Evolutionary conservation across 2,113 vertebrate species (phyloP), one percentile per base, ranked within the genome.

Genomic region (Colinus virginianus): DNA sequence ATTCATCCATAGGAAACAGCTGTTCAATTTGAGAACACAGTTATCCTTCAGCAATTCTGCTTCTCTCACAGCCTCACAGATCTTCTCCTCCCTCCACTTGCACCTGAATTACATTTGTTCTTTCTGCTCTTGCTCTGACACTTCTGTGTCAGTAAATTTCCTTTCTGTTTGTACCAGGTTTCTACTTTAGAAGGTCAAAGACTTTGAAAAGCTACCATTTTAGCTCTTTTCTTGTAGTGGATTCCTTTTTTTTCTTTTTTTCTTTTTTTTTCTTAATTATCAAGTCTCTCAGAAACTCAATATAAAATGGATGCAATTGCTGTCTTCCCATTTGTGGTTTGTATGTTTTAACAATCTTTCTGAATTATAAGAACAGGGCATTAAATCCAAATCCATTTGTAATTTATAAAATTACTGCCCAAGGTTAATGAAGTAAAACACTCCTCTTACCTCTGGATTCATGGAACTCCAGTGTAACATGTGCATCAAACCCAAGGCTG

Each of bases 401-500:
- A 95, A 93, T 87, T 78, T 64, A 78, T 55, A 83, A 92, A 87
- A 82, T 70, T 91, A 70, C 42, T 68, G 45, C 20, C 82, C 43
- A n/a, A 64, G 45, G 26, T 42, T 88, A 81, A 66, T 40, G 49
- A 85, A 90, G 88, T 30, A 63, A 67, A 94, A 87, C 42, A 3
- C 32, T 80, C 48, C 13, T 81, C 88, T 97, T 96, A 98, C 98
- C 98, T 98, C 98, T 96, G 86, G 98, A 98, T 96, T 98, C 98
- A 56, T 98, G 98, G 93, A 98, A 98, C 83, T 98, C 98, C 96
- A 98, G 83, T 1, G 98, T 98, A 72, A 98, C 98, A 20, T 98
- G 98, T 69, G 98, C 98, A 91, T 98, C 98, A 69, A 98, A 98
- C 80, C 98, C 98, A 42, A 98, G 98, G 93, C 98, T 98, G 97